Evolutionary conservation across 2,888 invertebrate genomes (phyloP), one percentile per base, ranked within the genome.

Genomic region (Pachliopta kotzebuea): DNA sequence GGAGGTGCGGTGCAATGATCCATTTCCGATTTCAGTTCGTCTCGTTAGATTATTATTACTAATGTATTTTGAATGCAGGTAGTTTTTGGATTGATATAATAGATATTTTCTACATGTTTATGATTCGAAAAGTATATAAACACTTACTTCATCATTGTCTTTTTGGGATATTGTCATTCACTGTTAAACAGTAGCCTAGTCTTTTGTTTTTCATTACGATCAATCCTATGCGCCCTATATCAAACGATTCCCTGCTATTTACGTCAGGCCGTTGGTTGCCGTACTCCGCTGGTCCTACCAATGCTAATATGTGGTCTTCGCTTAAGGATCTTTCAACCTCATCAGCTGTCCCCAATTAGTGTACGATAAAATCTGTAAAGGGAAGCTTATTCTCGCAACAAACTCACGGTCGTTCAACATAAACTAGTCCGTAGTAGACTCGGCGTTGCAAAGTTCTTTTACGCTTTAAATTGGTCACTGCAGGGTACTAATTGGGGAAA

Each of bases 381-480:
- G 21, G 54, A 14, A 42, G 45, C 2, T 45, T 6, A 56, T 31
- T 31, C 29, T 23, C 37, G 37, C 7, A 24, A 56, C 56, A 37
- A 31, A 31, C 21, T 17, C 17, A 49, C n/a, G 29, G n/a, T 52
- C 55, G 29, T 59, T 55, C n/a, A 1, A 60, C 56, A 42, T 56
- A 17, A 42, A 60, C 21, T 11, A 50, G 26, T 26, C 52, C 21
- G 37, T 4, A 26, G 53, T n/a, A 31, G 49, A 49, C n/a, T 21
- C n/a, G n/a, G 49, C 20, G 26, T 0, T 53, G 53, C 31, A 55
- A 62, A 69, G 74, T 76, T 78, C 79, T 79, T 81, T 78, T 77
- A 74, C 75, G 73, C 79, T 77, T 76, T 74, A 76, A 78, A 82
- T 81, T 79, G 71, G 69, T 67, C 60, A 58, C 68, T 65, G 70